These are phyloP conservation scores for Clarias gariepinus DNA, from an alignment of 2,113 vertebrate genomes.

Conservation along the genomic window DNA sequence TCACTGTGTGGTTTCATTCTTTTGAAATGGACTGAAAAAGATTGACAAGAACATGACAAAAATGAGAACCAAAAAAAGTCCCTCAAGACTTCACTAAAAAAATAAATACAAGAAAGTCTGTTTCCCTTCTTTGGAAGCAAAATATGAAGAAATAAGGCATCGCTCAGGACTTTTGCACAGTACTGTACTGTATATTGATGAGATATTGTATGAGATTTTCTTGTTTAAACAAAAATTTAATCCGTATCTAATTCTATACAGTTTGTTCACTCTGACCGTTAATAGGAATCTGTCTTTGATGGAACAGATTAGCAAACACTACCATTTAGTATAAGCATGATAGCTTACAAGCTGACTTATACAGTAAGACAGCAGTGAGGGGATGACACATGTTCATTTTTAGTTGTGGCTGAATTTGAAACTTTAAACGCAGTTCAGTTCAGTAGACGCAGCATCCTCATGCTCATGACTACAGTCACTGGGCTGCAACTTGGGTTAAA, in stretches of 20 bases:
- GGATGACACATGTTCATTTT: neutral
- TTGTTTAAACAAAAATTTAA: neutral
- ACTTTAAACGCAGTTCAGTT: neutral
- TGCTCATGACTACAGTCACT: neutral
- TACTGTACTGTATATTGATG: neutral
- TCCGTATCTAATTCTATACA: neutral
- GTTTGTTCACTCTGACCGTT: neutral
- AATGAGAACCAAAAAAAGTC: too few relatives aligned
- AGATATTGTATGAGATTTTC: neutral
- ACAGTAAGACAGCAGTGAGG: neutral
- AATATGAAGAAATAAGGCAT: too few relatives aligned
- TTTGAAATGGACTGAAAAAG: too few relatives aligned
- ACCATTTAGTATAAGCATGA: neutral
- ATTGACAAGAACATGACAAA: too few relatives aligned
- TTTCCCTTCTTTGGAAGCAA: too few relatives aligned
- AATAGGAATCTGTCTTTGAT: too few relatives aligned
- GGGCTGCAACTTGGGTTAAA: neutral
- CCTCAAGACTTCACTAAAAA: too few relatives aligned
- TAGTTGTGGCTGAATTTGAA: neutral
- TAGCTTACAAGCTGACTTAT: neutral
- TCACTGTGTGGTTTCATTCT: too few relatives aligned
- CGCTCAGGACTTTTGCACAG: too few relatives aligned
- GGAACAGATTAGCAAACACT: neutral
- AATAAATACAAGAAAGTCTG: too few relatives aligned
- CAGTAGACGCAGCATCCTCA: neutral